Evolutionary conservation across 1,140 invertebrate genomes (phyloP), one percentile per base, ranked within the genome.

Genomic region (Apis dorsata): DNA sequence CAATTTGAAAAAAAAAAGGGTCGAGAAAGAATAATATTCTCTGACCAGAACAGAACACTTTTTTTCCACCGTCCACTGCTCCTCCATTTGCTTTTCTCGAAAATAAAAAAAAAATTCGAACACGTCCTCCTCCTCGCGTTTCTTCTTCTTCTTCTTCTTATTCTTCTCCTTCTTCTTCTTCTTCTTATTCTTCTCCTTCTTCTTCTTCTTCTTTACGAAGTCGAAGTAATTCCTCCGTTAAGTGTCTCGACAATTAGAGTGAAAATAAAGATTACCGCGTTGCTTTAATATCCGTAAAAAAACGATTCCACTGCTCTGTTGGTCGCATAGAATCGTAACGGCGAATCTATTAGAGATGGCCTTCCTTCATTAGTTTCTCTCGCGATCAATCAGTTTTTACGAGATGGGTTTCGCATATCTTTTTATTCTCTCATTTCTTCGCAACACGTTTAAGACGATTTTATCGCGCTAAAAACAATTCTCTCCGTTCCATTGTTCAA

Each of bases 1-100:
- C 60, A 66, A 84, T 80, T 80, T 28, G 19, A 44, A 21, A 12
- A 53, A 65, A 63, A 34, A 34, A 34, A 51, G 60, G 11, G 55
- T 57, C 9, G 17, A 70, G 10, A 9, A 49, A 3, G 12, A 15
- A 53, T n/a, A 68, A 70, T 70, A n/a, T 15, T 53, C 3, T 7
- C 17, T 24, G 21, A 51, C 44, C n/a, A 53, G 69, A n/a, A 10
- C 69, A 34, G 34, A 44, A 44, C 34, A 44, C 34, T 44, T 44
- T 24, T 71, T n/a, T 49, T 72, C 28, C 53, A 28, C 53, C 17
- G 53, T 55, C 17, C 57, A 59, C 21, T 62, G 34, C 34, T 63
- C 44, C 19, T 44, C 65, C 28, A 66, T 13, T 10, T 49, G 34
- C 34, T 51, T 51, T 62, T 44, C 57, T 24, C 72, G 59, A 62